A percentile compares a stretch with the other conserved stretches of the same genome.
These are phyloP conservation scores for Anolis apletophallus DNA, from an alignment of 2,797 vertebrate genomes.

Conservation along the genomic window DNA sequence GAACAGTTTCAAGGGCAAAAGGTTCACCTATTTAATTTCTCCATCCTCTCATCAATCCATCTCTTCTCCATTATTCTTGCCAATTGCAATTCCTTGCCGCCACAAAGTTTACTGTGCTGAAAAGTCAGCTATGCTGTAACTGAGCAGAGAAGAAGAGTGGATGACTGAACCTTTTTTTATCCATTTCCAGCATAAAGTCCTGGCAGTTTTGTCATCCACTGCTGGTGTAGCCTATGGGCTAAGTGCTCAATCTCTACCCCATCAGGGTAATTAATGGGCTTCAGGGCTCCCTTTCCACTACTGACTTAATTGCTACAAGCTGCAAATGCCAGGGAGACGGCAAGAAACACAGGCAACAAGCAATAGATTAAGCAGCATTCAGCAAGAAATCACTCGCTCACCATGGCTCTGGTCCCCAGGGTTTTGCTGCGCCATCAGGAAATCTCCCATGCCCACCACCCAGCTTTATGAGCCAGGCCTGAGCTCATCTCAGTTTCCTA, in stretches of 20 bases:
- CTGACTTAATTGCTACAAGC: conserved; percentile 77
- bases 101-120: background rate
- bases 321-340: conserved; percentile 69
- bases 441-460: background rate
- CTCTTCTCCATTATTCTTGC: no score
- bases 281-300: conserved; percentile 66
- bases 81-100: background rate
- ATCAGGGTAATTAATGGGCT: conserved; percentile 75
- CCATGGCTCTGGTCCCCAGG: conserved; percentile 51
- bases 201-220: background rate
- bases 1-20: no score
- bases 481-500: background rate
- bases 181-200: background rate
- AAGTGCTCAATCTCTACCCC: conserved; percentile 70
- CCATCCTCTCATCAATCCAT: no score
- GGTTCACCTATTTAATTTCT: no score
- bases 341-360: conserved; percentile 73
- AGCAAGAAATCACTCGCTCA: conserved; percentile 67
- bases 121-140: background rate
- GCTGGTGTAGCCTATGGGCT: conserved; percentile 59
- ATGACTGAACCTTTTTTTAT: background rate
- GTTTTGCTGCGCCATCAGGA: background rate
- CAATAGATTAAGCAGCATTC: conserved; percentile 74
- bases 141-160: background rate
- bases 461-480: background rate